Percentiles rank a stretch among this genome's conserved stretches.
Conservation (phyloP, 2,888 invertebrate species). For the Macrosiphum euphorbiae region DNA sequence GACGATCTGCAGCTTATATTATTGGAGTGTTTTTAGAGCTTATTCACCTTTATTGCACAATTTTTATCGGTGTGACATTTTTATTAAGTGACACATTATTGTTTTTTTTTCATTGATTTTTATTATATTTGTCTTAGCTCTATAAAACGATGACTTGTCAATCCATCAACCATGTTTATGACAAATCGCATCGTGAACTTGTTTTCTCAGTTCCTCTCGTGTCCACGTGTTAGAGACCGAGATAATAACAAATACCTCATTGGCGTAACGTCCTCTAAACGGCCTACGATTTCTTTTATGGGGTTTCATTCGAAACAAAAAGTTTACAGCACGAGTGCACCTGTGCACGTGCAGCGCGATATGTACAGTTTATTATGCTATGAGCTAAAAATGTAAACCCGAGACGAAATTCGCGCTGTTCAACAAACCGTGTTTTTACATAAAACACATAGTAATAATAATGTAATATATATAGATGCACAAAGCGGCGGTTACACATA, state of each 20-base stretch:
- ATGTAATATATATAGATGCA: neutral
- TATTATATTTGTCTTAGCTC: neutral
- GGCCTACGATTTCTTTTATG: neutral
- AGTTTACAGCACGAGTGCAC: neutral
- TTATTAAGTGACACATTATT: neutral
- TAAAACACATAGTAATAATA: neutral
- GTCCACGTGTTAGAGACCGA: neutral
- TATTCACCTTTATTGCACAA: neutral
- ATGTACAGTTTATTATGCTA: neutral
- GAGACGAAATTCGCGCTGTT: neutral
- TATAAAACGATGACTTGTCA: neutral
- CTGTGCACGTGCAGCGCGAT: neutral
- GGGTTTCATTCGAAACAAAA: neutral
- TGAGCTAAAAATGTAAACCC: neutral
- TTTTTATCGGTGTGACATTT: neutral
- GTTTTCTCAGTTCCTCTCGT: neutral
- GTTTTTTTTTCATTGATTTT: neutral
- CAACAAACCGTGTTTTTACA: neutral
- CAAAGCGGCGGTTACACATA: neutral
- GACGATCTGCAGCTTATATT: neutral
- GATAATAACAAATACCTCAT: neutral
- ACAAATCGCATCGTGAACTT: neutral
- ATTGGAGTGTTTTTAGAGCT: neutral
- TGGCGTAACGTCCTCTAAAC: neutral
- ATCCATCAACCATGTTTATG: neutral